Base-by-base conservation (phyloP, 2,113 vertebrate species). In the Thermophis baileyi region DNA sequence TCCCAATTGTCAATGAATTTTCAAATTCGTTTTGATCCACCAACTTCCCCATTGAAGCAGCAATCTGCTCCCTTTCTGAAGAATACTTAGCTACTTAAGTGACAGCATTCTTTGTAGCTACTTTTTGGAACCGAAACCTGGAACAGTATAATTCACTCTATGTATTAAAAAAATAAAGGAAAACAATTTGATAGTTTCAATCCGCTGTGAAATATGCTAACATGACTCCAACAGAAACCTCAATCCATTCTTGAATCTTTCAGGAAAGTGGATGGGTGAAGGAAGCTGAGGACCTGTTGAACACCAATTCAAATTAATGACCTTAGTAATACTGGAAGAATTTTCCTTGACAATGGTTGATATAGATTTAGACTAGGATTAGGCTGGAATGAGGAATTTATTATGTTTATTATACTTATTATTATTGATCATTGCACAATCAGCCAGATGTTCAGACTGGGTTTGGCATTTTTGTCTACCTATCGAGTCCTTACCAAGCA, bases 1-100 rank as follows among this genome's bases (percentile, higher is more conserved):
- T 93, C 87, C 47, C 85, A 94, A 90, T 95, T 93, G 92, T 94
- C 86, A 51, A 93, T 93, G 91, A 96, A 96, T 93, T 92, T 89
- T 91, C 90, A 92, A 90, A 94, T 91, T 96, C 89, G 89, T 90
- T 89, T 85, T 93, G 92, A 89, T 69, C 51, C 69, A 55, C 92
- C 93, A 93, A 86, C 1, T 95, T 95, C 9, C 27, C 85, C 89
- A 92, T 85, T 96, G 92, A 91, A 94, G 51, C 92, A 24, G 27
- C 20, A 69, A 88, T 5, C 8, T 60, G 47, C 27, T 94, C 88
- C 96, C 88, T 91, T 63, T 49, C 87, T 89, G 87, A 96, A 54
- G 90, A 95, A 4, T 91, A 22, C 4, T 94, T 60, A 94, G 89
- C 69, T 44, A 94, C 90, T 90, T 25, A 57, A 57, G 88, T 93